A percentile compares a stretch with the other conserved stretches of the same genome.
phyloP scores from a whole-genome alignment of 2,797 vertebrate species.

The Hemitrygon akajei region DNA sequence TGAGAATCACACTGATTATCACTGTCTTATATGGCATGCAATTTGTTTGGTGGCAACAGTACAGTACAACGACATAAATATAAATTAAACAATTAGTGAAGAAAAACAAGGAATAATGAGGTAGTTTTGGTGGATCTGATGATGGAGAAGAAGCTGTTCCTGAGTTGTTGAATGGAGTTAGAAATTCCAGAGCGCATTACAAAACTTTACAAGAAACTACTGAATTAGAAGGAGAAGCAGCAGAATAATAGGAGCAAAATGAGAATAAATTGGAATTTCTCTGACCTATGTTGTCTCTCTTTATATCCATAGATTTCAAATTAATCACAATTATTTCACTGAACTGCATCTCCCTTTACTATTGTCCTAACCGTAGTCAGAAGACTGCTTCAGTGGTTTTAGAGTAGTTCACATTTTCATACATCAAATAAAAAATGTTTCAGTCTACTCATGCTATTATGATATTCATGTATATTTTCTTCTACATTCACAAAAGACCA shows the following conservation, averaged over 20 bases:
- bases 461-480: not conserved
- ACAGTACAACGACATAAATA: too few species aligned
- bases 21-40: too few species aligned
- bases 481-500: not conserved
- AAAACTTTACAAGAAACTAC: not conserved
- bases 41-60: too few species aligned
- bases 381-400: not conserved
- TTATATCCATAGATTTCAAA: too few species aligned
- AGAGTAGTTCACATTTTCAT: not conserved
- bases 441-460: not conserved
- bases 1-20: too few species aligned
- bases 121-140: too few species aligned
- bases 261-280: not conserved
- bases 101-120: too few species aligned
- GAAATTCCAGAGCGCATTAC: not conserved
- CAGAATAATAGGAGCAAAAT: slow-evolving; percentile 6
- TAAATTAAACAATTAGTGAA: too few species aligned
- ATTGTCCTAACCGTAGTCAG: not conserved
- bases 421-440: slow-evolving; percentile 3
- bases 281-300: not conserved
- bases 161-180: too few species aligned
- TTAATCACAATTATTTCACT: not conserved
- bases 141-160: too few species aligned
- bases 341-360: not conserved
- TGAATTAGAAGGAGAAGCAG: not conserved